Evolutionary conservation across 2,797 vertebrate genomes (phyloP).

Genomic region (Prunella strophiata): DNA sequence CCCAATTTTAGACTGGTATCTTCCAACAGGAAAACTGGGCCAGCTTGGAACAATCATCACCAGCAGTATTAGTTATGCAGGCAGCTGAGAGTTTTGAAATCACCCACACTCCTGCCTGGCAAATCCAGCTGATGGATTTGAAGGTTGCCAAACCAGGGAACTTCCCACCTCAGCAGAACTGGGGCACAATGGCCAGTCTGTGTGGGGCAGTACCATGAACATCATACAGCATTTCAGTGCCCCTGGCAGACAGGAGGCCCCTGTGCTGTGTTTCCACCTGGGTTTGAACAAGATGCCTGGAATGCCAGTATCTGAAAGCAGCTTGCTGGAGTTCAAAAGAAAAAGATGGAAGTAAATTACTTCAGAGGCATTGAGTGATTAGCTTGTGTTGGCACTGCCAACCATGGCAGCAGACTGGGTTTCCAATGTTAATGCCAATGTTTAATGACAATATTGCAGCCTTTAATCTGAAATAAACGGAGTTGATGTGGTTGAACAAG

Average conservation of each 20-base stretch:
- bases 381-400: not conserved
- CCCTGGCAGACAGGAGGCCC: not conserved
- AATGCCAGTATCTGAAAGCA: not conserved
- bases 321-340: not conserved
- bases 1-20: not conserved
- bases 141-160: not conserved
- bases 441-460: conserved; percentile 1
- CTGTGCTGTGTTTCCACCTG: not conserved
- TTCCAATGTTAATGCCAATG: conserved; percentile 28
- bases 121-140: not conserved
- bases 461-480: conserved; percentile 18
- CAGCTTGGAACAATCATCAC: not conserved
- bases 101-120: not conserved
- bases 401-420: not conserved
- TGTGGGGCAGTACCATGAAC: rapidly evolving
- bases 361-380: not conserved
- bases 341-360: not conserved
- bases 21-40: not conserved
- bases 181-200: not conserved
- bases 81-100: not conserved
- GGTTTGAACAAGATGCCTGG: not conserved
- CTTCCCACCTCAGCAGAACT: not conserved
- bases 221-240: not conserved
- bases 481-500: not conserved
- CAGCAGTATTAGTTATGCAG: not conserved